phyloP scores from a whole-genome alignment of 2,797 vertebrate genomes.

The Leuciscus waleckii region DNA sequence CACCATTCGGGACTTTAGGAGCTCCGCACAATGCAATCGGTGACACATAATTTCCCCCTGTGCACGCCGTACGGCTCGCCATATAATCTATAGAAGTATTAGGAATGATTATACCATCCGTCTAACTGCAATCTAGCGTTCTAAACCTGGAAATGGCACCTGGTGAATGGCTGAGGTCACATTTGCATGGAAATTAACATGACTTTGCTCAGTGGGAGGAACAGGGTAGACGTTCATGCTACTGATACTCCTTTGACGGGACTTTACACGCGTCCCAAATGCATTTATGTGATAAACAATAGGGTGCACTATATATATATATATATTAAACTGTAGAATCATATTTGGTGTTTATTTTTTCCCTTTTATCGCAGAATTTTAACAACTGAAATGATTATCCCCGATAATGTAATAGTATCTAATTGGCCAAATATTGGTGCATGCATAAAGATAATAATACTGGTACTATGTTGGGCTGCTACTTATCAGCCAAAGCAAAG shows the following conservation, averaged over 20 bases:
- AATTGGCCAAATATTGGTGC: too few relatives aligned
- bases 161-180: constrained; percentile 32
- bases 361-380: too few relatives aligned
- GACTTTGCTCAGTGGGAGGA: constrained; percentile 15
- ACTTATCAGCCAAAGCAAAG: too few relatives aligned
- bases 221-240: neutral
- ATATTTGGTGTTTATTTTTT: too few relatives aligned
- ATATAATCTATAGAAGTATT: constrained; percentile 43
- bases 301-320: neutral
- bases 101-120: constrained; percentile 47
- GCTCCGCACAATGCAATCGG: constrained; percentile 37
- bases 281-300: neutral
- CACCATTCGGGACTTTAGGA: neutral
- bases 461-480: neutral
- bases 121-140: constrained; percentile 15
- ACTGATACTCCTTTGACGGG: neutral
- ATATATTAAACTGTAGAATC: too few relatives aligned
- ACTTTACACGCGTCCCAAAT: neutral
- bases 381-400: neutral
- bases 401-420: neutral
- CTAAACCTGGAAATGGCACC: constrained; percentile 49
- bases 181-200: constrained; percentile 20
- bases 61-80: neutral
- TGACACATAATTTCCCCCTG: constrained; percentile 31
- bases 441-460: neutral